Base-by-base conservation (phyloP, 2,888 invertebrate genomes). In the Sepioteuthis lessoniana region DNA sequence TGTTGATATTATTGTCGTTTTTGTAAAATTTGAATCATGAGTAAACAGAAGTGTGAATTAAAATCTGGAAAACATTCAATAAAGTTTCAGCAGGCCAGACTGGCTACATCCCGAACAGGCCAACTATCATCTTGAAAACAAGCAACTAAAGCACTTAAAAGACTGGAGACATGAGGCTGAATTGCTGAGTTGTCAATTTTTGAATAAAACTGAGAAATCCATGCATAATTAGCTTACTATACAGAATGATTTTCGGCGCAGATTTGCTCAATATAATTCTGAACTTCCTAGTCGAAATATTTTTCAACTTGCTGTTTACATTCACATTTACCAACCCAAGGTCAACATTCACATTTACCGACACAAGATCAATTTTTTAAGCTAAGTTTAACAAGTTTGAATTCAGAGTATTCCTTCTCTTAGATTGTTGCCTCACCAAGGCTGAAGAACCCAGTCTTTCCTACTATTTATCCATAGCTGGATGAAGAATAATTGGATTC, bases 71-170 rank as follows among this genome's bases (percentile, higher is more conserved):
- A 98, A 95, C 97, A 97, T 47, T 97, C 95, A 35, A 98, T 96
- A 96, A 98, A 97, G 95, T 97, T 97, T 38, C 98, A 98, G 97
- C 97, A 97, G 4, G 98, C 98, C 90, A 98, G 97, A 96, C 98
- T 98, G 0, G 98, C 97, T 95, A 97, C 97, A 97, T 98, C 98
- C 95, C 98, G 96, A 35, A 98, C 98, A 94, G 98, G 98, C 98
- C 98, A 98, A 95, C 97, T 97, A 94, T 98, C 97, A 96, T 98
- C 98, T 95, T 97, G 97, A 95, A 98, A 98, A 95, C 97, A 98
- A 3, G 97, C 96, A 37, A 97, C 95, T 31, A 98, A 96, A 4
- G 97, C 97, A 93, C 97, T 97, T 91, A 98, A 95, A 19, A 98
- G 96, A 50, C 95, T 95, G 42, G 96, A 95, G n/a, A 98, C 97